Base-by-base conservation (phyloP, 2,797 vertebrate genomes). In the Spheniscus humboldti region DNA sequence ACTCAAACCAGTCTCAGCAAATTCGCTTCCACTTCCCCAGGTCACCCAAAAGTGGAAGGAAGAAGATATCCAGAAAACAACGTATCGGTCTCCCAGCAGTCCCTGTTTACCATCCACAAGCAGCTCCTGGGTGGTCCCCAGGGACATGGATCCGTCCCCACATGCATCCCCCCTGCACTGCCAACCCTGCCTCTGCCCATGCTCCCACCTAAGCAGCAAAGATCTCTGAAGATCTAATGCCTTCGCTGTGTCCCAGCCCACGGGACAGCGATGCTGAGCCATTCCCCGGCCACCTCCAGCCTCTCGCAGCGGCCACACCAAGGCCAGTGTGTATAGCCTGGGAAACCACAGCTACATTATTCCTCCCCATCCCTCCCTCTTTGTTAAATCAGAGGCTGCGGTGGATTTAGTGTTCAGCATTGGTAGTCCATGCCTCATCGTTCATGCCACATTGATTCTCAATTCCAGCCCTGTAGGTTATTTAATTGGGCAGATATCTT, bases 401-500 rank as follows among this genome's bases (percentile, higher is more conserved):
- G 73, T 18, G 83, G 90, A 56, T 50, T 74, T 45, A 84, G 90
- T 2, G 50, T 59, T 86, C 8, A 22, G 94, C 0, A 2, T 43
- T 31, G 9, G 88, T 45, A 73, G 93, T 62, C 95, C 92, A 39
- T 82, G 86, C 83, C 96, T 95, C 90, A 68, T 89, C n/a, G 7
- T 89, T 94, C 96, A 75, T 47, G 92, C 88, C 96, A 88, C 94
- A 95, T 92, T 62, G 96, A 95, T 96, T 96, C 95, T 89, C 97
- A 82, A 95, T 97, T 68, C 92, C 92, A 91, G 94, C 92, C 94
- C 94, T 48, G 83, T 7, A 79, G 95, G 64, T 95, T 79, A 91
- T 95, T 97, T 97, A 96, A 97, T 95, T 97, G 97, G 96, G 93
- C 88, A 97, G 94, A 94, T 97, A 96, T 96, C 96, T 93, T 93